phyloP scores from a whole-genome alignment of 2,797 vertebrate species.

The Silurus aristotelis region DNA sequence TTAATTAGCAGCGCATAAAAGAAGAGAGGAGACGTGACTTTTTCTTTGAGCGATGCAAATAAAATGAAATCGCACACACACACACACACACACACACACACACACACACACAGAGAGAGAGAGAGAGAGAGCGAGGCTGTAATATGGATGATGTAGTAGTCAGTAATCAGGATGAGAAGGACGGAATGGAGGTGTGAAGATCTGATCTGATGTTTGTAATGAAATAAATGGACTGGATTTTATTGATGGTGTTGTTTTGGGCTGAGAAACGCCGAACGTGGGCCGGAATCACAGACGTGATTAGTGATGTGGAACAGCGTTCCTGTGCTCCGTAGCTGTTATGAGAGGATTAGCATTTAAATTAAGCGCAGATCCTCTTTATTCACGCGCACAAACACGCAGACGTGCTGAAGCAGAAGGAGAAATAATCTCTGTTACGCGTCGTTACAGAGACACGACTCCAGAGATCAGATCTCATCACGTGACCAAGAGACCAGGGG shows the following conservation, averaged over 20 bases:
- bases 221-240: neutral
- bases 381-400: neutral
- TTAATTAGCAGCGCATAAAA: neutral
- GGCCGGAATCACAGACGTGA: no score
- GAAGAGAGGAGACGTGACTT: neutral
- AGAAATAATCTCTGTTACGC: neutral
- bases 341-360: conserved; percentile 18
- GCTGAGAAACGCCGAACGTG: no score
- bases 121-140: neutral
- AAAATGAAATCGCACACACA: neutral
- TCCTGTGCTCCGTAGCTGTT: neutral
- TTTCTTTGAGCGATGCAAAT: conserved; percentile 5
- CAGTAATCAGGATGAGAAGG: neutral
- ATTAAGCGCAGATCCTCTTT: neutral
- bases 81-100: neutral
- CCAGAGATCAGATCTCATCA: neutral
- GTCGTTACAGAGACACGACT: no score
- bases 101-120: no score
- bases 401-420: neutral
- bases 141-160: neutral
- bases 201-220: neutral
- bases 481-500: neutral
- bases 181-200: neutral
- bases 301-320: neutral
- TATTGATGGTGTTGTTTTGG: neutral